Evolutionary conservation across 1,140 invertebrate species (phyloP).

Genomic region (Patella vulgata): DNA sequence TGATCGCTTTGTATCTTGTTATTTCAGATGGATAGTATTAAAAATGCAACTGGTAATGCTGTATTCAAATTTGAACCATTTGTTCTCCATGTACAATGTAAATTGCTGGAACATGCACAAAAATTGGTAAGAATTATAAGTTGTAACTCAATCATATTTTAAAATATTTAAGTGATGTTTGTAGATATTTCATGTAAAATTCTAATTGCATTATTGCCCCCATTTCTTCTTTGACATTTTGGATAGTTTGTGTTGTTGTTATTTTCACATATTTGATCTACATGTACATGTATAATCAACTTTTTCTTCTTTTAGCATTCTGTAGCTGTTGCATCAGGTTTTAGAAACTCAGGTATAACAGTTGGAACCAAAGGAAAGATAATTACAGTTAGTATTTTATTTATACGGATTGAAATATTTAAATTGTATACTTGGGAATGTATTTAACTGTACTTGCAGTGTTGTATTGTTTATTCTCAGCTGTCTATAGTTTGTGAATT

Average conservation of each 20-base stretch:
- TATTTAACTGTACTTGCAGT: too few relatives aligned
- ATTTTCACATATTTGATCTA: too few relatives aligned
- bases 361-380: constrained; percentile 69
- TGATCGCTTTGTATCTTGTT: constrained; percentile 16
- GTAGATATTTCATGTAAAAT: not conserved
- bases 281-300: too few relatives aligned
- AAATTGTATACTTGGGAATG: too few relatives aligned
- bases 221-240: not conserved
- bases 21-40: constrained; percentile 45
- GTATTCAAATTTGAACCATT: constrained; percentile 72
- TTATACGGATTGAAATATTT: too few relatives aligned
- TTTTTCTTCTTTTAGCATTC: constrained; percentile 66
- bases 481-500: too few relatives aligned
- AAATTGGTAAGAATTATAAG: constrained; percentile 54
- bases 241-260: too few relatives aligned
- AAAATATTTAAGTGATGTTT: not conserved
- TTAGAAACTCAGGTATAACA: constrained; percentile 71
- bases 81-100: constrained; percentile 70
- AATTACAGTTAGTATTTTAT: constrained; percentile 62
- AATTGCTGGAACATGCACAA: constrained; percentile 64
- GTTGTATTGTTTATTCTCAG: too few relatives aligned
- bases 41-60: constrained; percentile 46
- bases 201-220: not conserved
- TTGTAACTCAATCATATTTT: constrained; percentile 2
- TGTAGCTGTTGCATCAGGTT: constrained; percentile 67